Evolutionary conservation across 2,888 invertebrate genomes (phyloP).

Genomic region (Matsumyia berberina): DNA sequence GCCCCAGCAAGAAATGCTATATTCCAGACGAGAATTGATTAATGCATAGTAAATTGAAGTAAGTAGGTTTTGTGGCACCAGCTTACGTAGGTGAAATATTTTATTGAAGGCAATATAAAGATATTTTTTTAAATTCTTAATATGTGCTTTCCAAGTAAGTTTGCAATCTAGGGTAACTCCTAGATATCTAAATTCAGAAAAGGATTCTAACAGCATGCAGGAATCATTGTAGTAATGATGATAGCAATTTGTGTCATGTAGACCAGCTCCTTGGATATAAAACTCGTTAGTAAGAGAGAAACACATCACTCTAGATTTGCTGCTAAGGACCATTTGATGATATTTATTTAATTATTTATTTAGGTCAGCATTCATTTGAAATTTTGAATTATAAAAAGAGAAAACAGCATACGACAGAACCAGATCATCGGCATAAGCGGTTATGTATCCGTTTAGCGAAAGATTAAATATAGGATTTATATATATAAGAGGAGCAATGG

Average conservation of each 20-base stretch:
- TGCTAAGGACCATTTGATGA: constrained; percentile 2
- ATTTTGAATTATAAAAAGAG: background rate
- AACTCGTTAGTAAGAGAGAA: background rate
- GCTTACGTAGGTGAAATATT: constrained; percentile 2
- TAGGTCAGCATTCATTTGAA: background rate
- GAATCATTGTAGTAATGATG: background rate
- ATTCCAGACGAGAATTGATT: no score
- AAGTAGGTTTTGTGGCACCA: background rate
- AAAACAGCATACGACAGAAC: background rate
- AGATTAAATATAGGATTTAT: background rate
- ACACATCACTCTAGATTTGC: background rate
- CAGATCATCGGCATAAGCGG: background rate
- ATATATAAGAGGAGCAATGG: constrained; percentile 1
- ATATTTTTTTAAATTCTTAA: background rate
- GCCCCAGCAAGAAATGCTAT: constrained; percentile 9
- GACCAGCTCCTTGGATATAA: background rate
- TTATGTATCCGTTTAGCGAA: background rate
- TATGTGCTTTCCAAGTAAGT: background rate
- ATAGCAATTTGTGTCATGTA: background rate
- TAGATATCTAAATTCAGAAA: background rate
- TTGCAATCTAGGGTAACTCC: background rate
- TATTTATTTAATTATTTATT: background rate
- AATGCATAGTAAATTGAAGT: no score
- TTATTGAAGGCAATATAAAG: background rate
- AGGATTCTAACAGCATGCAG: background rate